Evolutionary conservation across 1,140 invertebrate species (phyloP).

Genomic region (Brachionus rubens): DNA sequence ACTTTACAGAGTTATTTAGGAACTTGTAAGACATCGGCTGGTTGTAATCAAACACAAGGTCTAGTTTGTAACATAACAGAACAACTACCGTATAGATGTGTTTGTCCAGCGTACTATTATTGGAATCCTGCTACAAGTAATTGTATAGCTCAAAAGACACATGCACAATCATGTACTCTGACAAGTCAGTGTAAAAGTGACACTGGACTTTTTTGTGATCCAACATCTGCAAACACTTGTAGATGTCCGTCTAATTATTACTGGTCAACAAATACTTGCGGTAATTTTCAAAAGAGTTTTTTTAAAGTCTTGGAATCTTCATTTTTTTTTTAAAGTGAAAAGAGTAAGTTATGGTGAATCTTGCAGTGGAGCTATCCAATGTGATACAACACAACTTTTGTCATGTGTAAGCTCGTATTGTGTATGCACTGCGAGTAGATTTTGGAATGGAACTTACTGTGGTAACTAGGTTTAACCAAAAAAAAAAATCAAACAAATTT

Average conservation of each 20-base stretch:
- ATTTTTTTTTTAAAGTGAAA: slow-evolving; percentile 28
- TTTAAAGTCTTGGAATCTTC: not conserved
- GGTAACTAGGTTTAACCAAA: not conserved
- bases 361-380: not conserved
- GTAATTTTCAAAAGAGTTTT: too few relatives aligned
- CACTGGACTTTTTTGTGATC: not conserved
- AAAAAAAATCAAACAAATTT: not conserved
- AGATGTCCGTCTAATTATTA: not conserved
- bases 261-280: slow-evolving; percentile 25
- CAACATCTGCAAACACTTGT: not conserved
- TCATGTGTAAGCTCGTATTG: slow-evolving; percentile 1
- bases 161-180: not conserved
- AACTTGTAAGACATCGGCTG: not conserved
- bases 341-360: slow-evolving; percentile 12
- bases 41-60: slow-evolving; percentile 28
- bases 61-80: slow-evolving; percentile 37
- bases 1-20: not conserved
- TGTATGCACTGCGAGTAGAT: not conserved
- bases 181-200: slow-evolving; percentile 4
- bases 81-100: not conserved
- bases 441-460: slow-evolving; percentile 40
- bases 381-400: not conserved
- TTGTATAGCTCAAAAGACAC: not conserved
- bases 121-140: not conserved
- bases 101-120: slow-evolving; percentile 4